Base-by-base conservation (phyloP, 2,797 vertebrate species). In the Champsocephalus gunnari region DNA sequence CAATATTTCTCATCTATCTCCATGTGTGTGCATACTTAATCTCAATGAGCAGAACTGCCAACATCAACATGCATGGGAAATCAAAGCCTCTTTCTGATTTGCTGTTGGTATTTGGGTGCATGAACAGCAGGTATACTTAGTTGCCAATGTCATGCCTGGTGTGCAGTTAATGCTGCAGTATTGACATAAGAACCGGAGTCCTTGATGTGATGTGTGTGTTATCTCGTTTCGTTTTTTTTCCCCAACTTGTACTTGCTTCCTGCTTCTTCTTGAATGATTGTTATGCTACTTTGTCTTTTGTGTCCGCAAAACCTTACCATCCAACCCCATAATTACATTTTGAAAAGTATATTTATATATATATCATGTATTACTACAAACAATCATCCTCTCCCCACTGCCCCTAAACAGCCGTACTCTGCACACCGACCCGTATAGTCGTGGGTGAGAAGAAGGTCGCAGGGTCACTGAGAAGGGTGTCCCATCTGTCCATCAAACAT, bases 401-500 rank as follows among this genome's bases (percentile, higher is more conserved):
- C 45, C 61, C 49, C 58, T 56, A 57, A 80, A 75, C 81, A 78
- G 60, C 47, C 66, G 7, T 44, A 66, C 67, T 64, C 70, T 80
- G 71, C 77, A 74, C 50, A 38, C 59, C 87, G 91, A 92, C 92
- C 92, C 87, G 78, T 83, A 56, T 85, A 84, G 91, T 89, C 88
- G 84, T 38, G 83, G 90, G 89, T 89, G 92, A 80, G 73, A 85
- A 84, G 75, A 85, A 86, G 92, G 92, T 83, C 85, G 76, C 32
- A 3, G 79, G 91, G 92, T 94, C 90, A 75, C 16, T 2, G 79
- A 55, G 89, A 89, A 89, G 94, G 91, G 92, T 89, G 92, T 92
- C 90, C 92, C 90, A 84, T 85, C 90, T 95, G 94, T 94, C 94
- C 80, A 45, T 95, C 94, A 94, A 92, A 89, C 85, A 83, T 93